Base-by-base conservation (phyloP, 2,797 vertebrate genomes). In the Pipistrellus pygmaeus region DNA sequence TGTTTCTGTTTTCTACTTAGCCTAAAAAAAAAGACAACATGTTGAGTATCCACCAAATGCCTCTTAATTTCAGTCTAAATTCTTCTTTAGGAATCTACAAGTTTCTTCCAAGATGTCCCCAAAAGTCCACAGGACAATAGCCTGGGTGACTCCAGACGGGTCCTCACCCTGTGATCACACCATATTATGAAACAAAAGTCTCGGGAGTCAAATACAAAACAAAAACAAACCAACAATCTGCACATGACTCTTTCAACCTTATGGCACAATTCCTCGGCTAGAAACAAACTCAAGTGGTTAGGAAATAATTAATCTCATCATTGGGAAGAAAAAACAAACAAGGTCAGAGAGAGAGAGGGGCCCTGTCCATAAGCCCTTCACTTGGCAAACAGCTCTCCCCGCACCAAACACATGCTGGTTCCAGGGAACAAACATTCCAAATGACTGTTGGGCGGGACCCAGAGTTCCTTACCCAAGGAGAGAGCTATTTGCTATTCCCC, bases 391-490 rank as follows among this genome's bases (percentile, higher is more conserved):
- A 93, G 92, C 95, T 97, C 82, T 97, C 83, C 60, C 55, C 20
- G 68, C 68, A 90, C 71, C 32, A 90, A 85, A 80, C 13, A 66
- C 1, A 14, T 77, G 94, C 75, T 81, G 96, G 44, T 88, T 96
- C 90, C 92, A 96, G 90, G 90, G 77, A 44, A 72, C 73, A 88
- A 64, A 94, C 82, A 91, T 97, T 88, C 92, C 46, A 38, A 53
- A 85, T 46, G 32, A 75, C 38, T 82, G 14, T 6, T 0, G 88
- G 94, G 96, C 92, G 90, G 95, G 91, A 94, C 91, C 93, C 96
- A 94, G 72, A 98, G 87, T 81, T 48, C 78, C 96, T 98, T 97
- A 97, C 96, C 93, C 72, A 95, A 94, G 95, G 18, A 97, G 76
- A 96, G 96, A 97, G 80, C 71, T 92, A 97, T 96, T 96, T 96